Evolutionary conservation across 2,888 invertebrate species (phyloP).

Genomic region (Taenaris catops): DNA sequence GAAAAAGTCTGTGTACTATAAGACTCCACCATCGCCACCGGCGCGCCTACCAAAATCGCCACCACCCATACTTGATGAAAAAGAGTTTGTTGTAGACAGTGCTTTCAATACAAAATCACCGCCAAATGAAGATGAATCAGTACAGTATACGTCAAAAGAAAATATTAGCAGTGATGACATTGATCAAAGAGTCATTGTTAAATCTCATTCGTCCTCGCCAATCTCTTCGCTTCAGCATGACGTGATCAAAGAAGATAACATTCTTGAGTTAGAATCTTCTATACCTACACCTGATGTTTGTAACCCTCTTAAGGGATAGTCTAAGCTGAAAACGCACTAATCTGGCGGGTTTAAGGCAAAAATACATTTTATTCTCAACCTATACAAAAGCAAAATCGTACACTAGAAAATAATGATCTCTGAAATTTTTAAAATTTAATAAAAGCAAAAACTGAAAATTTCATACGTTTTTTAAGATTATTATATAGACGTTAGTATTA

Average conservation of each 20-base stretch:
- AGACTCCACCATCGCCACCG: slow-evolving; percentile 26
- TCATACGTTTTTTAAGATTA: no score
- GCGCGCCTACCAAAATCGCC: slow-evolving; percentile 49
- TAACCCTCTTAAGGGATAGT: no score
- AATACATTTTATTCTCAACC: no score
- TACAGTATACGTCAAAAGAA: slow-evolving; percentile 6
- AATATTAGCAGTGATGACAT: slow-evolving; percentile 20
- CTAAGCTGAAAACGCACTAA: no score
- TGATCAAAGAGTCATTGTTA: slow-evolving; percentile 20
- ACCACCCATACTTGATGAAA: slow-evolving; percentile 37
- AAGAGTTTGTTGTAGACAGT: slow-evolving; percentile 25
- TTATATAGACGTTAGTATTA: no score
- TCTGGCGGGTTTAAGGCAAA: no score
- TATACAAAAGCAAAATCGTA: no score
- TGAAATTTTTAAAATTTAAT: no score
- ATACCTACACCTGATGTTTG: slow-evolving; percentile 40
- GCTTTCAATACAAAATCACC: slow-evolving; percentile 14
- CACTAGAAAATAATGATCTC: no score
- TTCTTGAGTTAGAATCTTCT: slow-evolving; percentile 34
- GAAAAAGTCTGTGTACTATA: slow-evolving; percentile 22
- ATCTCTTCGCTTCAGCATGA: slow-evolving; percentile 36
- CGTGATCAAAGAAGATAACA: slow-evolving; percentile 33
- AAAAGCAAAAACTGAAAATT: no score
- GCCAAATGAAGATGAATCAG: slow-evolving; percentile 18
- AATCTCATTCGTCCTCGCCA: slow-evolving; percentile 34